Evolutionary conservation across 2,888 invertebrate species (phyloP).

Genomic region (Seira ritae): DNA sequence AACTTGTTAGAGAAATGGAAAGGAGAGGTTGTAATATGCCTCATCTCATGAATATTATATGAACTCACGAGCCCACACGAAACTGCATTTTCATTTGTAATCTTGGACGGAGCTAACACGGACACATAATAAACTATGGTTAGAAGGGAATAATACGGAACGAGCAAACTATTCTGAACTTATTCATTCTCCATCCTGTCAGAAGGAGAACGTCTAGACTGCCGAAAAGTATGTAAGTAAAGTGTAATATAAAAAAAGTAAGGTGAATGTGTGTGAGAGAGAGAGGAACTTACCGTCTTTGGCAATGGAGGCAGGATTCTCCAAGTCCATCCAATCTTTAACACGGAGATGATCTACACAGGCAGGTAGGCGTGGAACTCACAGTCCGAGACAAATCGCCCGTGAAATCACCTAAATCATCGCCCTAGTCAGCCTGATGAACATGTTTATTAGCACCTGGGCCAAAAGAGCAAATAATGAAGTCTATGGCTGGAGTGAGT

Average conservation of each 20-base stretch:
- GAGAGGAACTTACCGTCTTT: conserved; percentile 55
- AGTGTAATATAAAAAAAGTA: not conserved
- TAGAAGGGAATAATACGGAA: conserved; percentile 19
- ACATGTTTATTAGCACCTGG: conserved; percentile 74
- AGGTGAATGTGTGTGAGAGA: too few species aligned
- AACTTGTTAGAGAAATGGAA: too few species aligned
- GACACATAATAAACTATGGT: not conserved
- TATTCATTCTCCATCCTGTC: too few species aligned
- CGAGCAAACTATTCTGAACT: too few species aligned
- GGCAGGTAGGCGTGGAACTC: conserved; percentile 68
- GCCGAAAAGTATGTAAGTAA: not conserved
- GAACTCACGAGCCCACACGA: conserved; percentile 53
- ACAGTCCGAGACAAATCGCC: conserved; percentile 71
- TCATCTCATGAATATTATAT: conserved; percentile 58
- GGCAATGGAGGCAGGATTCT: conserved; percentile 66
- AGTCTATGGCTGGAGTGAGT: too few species aligned
- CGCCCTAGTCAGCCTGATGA: conserved; percentile 69
- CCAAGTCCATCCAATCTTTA: conserved; percentile 54
- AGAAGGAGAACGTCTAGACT: too few species aligned
- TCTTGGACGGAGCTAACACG: too few species aligned
- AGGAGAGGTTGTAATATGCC: too few species aligned
- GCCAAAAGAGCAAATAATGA: conserved; percentile 54
- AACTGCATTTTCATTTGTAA: conserved; percentile 38
- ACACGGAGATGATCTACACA: conserved; percentile 52
- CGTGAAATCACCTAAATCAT: conserved; percentile 73